Evolutionary conservation across 1,140 invertebrate genomes (phyloP).

Genomic region (Charaxes varanes): DNA sequence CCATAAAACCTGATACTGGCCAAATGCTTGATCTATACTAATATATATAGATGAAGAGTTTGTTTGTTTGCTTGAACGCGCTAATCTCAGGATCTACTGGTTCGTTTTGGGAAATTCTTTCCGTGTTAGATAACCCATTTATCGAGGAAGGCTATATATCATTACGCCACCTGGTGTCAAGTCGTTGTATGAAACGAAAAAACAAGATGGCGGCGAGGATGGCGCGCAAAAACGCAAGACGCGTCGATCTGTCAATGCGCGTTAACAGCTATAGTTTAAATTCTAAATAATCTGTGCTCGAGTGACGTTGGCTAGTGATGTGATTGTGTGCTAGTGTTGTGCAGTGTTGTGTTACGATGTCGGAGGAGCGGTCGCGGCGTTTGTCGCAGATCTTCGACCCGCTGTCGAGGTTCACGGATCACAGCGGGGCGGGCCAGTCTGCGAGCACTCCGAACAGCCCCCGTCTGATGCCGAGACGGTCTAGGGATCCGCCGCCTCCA

Average conservation of each 20-base stretch:
- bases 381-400: slow-evolving; percentile 88
- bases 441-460: slow-evolving; percentile 81
- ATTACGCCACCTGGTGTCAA: too few species aligned
- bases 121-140: too few species aligned
- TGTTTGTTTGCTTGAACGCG: too few species aligned
- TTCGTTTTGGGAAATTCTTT: too few species aligned
- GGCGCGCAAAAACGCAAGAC: slow-evolving; percentile 48
- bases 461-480: slow-evolving; percentile 77
- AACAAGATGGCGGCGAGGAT: slow-evolving; percentile 49
- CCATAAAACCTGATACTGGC: too few species aligned
- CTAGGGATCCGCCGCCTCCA: slow-evolving; percentile 72
- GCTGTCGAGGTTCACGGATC: slow-evolving; percentile 79
- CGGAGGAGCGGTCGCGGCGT: slow-evolving; percentile 77
- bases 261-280: slow-evolving; percentile 36
- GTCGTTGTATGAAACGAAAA: too few species aligned
- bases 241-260: slow-evolving; percentile 32
- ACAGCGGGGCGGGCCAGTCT: slow-evolving; percentile 71
- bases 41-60: too few species aligned
- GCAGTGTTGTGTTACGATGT: slow-evolving; percentile 67
- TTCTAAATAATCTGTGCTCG: slow-evolving; percentile 53
- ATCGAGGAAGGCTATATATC: too few species aligned
- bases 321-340: slow-evolving; percentile 46
- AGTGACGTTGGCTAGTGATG: slow-evolving; percentile 47
- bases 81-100: too few species aligned
- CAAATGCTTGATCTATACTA: too few species aligned